Evolutionary conservation across 2,797 vertebrate species (phyloP).

Genomic region (Moxostoma hubbsi): DNA sequence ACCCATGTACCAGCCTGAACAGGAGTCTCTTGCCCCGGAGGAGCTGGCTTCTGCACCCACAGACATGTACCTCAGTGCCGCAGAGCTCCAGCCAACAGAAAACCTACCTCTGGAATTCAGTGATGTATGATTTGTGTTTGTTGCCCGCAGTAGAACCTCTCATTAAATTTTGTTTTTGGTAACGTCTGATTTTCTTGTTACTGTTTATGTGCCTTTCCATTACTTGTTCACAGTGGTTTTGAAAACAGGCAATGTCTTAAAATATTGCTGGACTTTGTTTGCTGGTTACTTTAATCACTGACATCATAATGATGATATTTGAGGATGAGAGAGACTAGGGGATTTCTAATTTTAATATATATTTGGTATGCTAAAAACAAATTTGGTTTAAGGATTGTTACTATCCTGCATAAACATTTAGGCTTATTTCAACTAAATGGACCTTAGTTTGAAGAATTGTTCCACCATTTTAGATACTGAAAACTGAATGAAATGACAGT

Average conservation of each 20-base stretch:
- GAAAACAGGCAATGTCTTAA: not conserved
- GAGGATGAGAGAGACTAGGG: too few relatives aligned
- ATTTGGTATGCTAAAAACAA: too few relatives aligned
- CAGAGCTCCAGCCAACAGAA: slow-evolving; percentile 96
- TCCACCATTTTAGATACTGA: not conserved
- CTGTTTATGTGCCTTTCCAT: not conserved
- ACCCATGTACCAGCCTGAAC: slow-evolving; percentile 91
- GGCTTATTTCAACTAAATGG: not conserved
- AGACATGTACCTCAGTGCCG: slow-evolving; percentile 93
- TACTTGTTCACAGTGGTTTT: not conserved
- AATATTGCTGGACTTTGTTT: not conserved
- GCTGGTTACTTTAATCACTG: not conserved
- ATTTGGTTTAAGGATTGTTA: too few relatives aligned
- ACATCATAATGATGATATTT: not conserved
- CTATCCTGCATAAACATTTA: too few relatives aligned
- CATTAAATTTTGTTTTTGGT: slow-evolving; percentile 28
- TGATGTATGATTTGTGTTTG: slow-evolving; percentile 79
- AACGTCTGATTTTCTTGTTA: slow-evolving; percentile 14
- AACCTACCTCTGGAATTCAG: slow-evolving; percentile 96
- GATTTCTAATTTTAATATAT: not conserved
- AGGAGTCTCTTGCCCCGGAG: slow-evolving; percentile 82
- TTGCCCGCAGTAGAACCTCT: slow-evolving; percentile 32
- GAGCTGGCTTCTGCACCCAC: slow-evolving; percentile 80
- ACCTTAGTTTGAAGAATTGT: slow-evolving; percentile 6
- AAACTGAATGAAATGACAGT: not conserved